Base-by-base conservation (phyloP, 1,140 invertebrate species). In the Drosophila athabasca region DNA sequence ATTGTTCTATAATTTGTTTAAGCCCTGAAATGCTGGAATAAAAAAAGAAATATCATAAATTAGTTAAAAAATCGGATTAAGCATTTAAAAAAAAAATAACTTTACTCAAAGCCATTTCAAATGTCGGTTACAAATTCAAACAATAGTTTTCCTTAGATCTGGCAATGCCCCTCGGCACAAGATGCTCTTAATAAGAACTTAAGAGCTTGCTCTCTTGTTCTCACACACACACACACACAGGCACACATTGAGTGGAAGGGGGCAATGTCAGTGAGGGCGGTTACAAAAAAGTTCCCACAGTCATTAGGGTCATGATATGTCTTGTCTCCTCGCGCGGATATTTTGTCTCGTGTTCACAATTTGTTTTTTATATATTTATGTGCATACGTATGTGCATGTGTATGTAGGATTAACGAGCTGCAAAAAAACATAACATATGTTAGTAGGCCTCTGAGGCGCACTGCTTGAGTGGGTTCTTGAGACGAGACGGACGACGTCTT, bases 261-360 rank as follows among this genome's bases (percentile, higher is more conserved):
- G 65, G 26, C 67, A 70, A 70, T 70, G 65, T 58, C 67, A 70
- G 64, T 50, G 67, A 69, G 64, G 65, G 35, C 35, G 35, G 39
- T 50, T 19, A 24, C 48, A 74, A 67, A 82, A 82, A 82, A 78
- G 66, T 85, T 85, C 82, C 84, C 82, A 85, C 82, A 78, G 62
- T 82, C 82, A 85, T 85, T 85, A 85, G 65, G 82, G 82, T 82
- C 72, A 76, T 58, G 73, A 73, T 51, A 48, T 59, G 44, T 49
- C 74, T 70, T 54, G 59, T 72, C 31, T 31, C 8, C 31, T 31
- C 31, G 7, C 31, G 31, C 44, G 52, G 51, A 68, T 69, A 62
- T 59, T 73, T 57, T 49, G 83, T 67, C 82, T 85, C 83, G 82
- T 88, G 83, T 65, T 85, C 70, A 78, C 83, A 75, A 78, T 87